Evolutionary conservation across 1,140 invertebrate species (phyloP), one percentile per base, ranked within the genome.

Genomic region (Aphaenogaster rudis): DNA sequence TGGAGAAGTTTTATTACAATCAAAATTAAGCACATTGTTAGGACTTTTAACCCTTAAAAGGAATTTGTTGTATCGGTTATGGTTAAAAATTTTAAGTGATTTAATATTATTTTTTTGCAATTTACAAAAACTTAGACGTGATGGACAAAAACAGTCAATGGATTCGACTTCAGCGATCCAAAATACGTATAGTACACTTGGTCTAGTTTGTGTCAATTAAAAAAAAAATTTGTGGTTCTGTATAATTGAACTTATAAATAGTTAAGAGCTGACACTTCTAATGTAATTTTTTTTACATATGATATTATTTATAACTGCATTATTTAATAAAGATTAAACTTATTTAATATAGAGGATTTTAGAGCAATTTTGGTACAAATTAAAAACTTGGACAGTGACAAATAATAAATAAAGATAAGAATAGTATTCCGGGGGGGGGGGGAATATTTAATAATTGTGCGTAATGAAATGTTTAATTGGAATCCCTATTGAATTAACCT

Each of bases 401-500:
- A 48, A 48, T 13, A 48, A 69, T 48, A 48, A 4, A 42, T 36
- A n/a, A 33, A 59, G 13, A 39, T 39, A 52, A 39, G 39, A 72
- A 45, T 21, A 17, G 4, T 6, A 59, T 48, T 0, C 2, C 21
- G 5, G 13, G 0, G 28, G 28, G 28, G 21, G 21, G 21, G n/a
- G n/a, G 1, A 15, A 21, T 15, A 74, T 76, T 5, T 39, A 48
- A 45, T 50, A 54, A 74, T 28, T 33, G n/a, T 33, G 76, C 42
- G 9, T 21, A 54, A 74, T 61, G 7, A 74, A 72, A 74, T 21
- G 8, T 61, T 48, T 50, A 84, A 84, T 84, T 74, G 67, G 33
- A 48, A 61, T 61, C 28, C 42, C 6, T 59, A n/a, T 5, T 72
- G 39, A 11, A 82, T 36, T 6, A 13, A 2, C 3, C 48, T 13